These are phyloP conservation scores for Tringa solitaria DNA, from an alignment of 2,113 vertebrate species.

Conservation along the genomic window DNA sequence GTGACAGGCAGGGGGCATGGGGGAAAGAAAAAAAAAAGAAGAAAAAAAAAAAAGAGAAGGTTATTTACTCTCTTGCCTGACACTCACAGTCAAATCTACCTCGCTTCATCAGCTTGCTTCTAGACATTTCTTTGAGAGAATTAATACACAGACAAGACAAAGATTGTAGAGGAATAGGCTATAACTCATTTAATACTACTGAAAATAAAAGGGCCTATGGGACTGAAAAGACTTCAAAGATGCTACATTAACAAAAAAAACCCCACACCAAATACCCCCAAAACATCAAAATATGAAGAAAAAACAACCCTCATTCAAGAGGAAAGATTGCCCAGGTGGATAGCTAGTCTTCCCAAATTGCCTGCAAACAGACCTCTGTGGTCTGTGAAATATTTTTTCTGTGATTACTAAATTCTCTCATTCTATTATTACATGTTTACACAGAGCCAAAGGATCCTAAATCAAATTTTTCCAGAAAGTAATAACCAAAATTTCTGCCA, in stretches of 20 bases:
- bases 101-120: neutral
- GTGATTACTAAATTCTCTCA: neutral
- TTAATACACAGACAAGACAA: neutral
- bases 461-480: neutral
- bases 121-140: slow-evolving; percentile 8
- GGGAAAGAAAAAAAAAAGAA: neutral
- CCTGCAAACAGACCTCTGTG: neutral
- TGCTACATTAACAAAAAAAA: neutral
- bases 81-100: neutral
- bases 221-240: neutral
- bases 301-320: neutral
- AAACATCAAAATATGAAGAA: neutral
- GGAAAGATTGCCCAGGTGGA: neutral
- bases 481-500: neutral
- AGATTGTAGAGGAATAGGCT: neutral
- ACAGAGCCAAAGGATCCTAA: neutral
- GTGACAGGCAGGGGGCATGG: neutral
- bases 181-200: neutral
- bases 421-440: neutral
- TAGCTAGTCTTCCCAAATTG: neutral
- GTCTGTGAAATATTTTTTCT: neutral
- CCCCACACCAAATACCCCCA: rapidly evolving
- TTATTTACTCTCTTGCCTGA: slow-evolving; percentile 1
- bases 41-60: neutral
- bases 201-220: neutral